Percentiles rank a stretch among this genome's conserved stretches.
phyloP scores from a whole-genome alignment of 2,113 vertebrate species.

The Meles meles region DNA sequence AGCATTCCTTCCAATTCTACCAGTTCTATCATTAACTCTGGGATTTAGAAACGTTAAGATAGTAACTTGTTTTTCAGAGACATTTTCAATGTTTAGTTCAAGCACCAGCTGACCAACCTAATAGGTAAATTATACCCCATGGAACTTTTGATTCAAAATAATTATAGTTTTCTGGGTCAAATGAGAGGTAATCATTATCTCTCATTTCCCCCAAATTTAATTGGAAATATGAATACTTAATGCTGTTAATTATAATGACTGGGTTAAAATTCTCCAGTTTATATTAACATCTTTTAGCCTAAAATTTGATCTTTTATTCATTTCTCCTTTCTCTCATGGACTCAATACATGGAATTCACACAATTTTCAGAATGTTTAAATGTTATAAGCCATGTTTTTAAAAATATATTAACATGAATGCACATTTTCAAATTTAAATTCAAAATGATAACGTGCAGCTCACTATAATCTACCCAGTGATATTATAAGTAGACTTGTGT shows the following conservation, averaged over 20 bases:
- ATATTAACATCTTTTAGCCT: background rate
- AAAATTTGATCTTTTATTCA: background rate
- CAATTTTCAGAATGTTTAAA: background rate
- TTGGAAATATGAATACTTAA: constrained; percentile 22
- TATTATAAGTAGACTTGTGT: background rate
- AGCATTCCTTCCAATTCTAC: background rate
- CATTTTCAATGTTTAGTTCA: background rate
- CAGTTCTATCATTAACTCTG: background rate
- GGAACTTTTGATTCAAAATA: constrained; percentile 20
- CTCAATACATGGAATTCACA: background rate
- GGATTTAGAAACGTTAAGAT: background rate
- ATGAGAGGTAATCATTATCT: background rate
- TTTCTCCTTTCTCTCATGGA: background rate
- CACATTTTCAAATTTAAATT: background rate
- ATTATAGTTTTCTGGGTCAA: constrained; percentile 34
- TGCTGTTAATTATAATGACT: constrained; percentile 17
- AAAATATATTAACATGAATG: background rate
- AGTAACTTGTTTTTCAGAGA: background rate
- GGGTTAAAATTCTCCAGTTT: background rate
- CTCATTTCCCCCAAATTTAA: background rate
- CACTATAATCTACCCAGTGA: background rate
- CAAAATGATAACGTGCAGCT: background rate
- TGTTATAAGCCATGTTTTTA: background rate
- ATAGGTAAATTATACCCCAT: constrained; percentile 4
- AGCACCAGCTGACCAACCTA: background rate